Conservation (phyloP, 2,113 vertebrate genomes). For the Ammodytes dubius region DNA sequence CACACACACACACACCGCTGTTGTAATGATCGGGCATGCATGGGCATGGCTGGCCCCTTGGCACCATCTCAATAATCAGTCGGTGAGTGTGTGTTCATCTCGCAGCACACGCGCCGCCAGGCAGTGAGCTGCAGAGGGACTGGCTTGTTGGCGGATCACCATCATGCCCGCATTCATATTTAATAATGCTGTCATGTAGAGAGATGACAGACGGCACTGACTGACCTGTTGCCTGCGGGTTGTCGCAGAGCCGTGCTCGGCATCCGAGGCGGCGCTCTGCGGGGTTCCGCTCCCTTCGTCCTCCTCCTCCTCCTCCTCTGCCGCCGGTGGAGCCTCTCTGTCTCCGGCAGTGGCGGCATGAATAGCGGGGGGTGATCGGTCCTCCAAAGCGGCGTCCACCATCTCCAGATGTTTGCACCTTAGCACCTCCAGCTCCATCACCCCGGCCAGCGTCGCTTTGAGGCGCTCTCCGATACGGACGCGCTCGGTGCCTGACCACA, state of each 20-base stretch:
- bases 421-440: conserved; percentile 87
- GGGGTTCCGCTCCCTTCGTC: conserved; percentile 49
- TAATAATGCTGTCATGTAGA: conserved; percentile 62
- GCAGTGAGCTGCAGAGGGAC: conserved; percentile 58
- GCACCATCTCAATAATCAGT: conserved; percentile 52
- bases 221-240: conserved; percentile 88
- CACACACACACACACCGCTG: conserved; percentile 31
- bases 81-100: conserved; percentile 31
- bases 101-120: conserved; percentile 42
- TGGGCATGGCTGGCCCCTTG: conserved; percentile 47
- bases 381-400: conserved; percentile 81
- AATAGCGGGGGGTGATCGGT: conserved; percentile 27
- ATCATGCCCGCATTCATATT: conserved; percentile 68
- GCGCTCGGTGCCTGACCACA: conserved; percentile 87
- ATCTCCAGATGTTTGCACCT: conserved; percentile 82
- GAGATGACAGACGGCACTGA: conserved; percentile 56
- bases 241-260: conserved; percentile 75
- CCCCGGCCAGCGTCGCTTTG: conserved; percentile 86
- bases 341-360: conserved; percentile 24
- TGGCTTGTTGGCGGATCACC: conserved; percentile 69
- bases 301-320: neutral
- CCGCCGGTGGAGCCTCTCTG: conserved; percentile 24
- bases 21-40: conserved; percentile 31
- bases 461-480: conserved; percentile 87
- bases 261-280: conserved; percentile 59